Base-by-base conservation (phyloP, 2,888 invertebrate species). In the Heliconius aoede region DNA sequence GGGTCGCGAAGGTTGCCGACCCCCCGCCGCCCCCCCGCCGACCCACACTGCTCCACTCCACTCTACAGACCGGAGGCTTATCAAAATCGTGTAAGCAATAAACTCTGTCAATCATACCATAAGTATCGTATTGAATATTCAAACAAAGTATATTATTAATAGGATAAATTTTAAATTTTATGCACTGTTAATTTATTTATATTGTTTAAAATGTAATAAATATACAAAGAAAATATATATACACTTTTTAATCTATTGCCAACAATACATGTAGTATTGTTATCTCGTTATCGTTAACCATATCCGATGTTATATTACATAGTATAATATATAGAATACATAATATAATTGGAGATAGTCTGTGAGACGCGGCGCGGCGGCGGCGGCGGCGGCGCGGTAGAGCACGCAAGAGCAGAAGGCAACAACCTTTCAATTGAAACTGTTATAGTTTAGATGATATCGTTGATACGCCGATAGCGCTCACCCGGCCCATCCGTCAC, bases 1-100 rank as follows among this genome's bases (percentile, higher is more conserved):
- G 89, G 93, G 93, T 91, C 93, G 92, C 86, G 87, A 77, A 79
- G 80, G 80, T 81, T 79, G 81, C 81, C 76, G 76, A 72, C 79
- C 68, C 62, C 71, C 78, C 30, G 58, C 58, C 36, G 1, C 60
- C 74, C 85, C 51, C 73, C 21, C 24, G 18, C 46, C 18, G 1
- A 55, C 9, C 58, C 72, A 46, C 71, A 30, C 86, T 84, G 36
- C 86, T 84, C 82, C 32, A 76, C 77, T 71, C 46, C 18, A n/a
- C 51, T 32, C n/a, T 40, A 28, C 36, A 46, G 55, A 40, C 28
- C 32, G 58, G 24, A 51, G 46, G 60, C 30, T 73, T 73, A 76
- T 76, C 67, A 72, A 72, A 76, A 72, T 68, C 67, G 61, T 60
- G 61, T 65, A 67, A 74, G 67, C 67, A 68, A 46, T 68, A 13